Base-by-base conservation (phyloP, 2,797 vertebrate genomes). In the Psittacula echo region DNA sequence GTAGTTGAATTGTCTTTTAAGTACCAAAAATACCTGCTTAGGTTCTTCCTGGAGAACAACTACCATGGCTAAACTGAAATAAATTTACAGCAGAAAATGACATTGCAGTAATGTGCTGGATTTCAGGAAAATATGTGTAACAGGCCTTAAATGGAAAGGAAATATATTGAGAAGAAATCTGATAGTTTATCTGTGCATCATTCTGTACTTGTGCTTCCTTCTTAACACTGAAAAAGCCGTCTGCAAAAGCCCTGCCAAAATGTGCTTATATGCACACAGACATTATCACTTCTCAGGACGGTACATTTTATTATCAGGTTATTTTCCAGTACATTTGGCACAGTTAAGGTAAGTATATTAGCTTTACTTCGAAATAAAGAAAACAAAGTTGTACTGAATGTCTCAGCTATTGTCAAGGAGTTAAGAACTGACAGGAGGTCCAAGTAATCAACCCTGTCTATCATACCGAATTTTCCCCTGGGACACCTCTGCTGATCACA, bases 261-360 rank as follows among this genome's bases (percentile, higher is more conserved):
- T 95, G 95, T 64, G 95, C 95, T 95, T 95, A 80, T 87, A 84
- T 85, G 65, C 90, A 87, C 85, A 81, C 56, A 96, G 91, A 87
- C 90, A 95, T 96, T 96, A 98, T 94, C 96, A 77, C 95, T 97
- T 92, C 10, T 60, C 96, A 97, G 97, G 96, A 61, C 2, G 47
- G 93, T 93, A 95, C 61, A 37, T 98, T 97, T 98, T 98, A 98
- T 98, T 98, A 97, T 95, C 81, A 93, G 96, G 96, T 97, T 97
- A 98, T 98, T 98, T 98, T 98, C 98, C 97, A 97, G 97, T 97
- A 98, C 98, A 98, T 98, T 98, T 98, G 96, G 96, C 89, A 37
- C 97, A 98, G 97, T 98, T 98, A 98, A 98, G 98, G 97, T 98
- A 98, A 97, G 96, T 95, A 87, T 98, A 97, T 98, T 98, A 97